Evolutionary conservation across 2,888 invertebrate genomes (phyloP).

Genomic region (Andrena bucephala): DNA sequence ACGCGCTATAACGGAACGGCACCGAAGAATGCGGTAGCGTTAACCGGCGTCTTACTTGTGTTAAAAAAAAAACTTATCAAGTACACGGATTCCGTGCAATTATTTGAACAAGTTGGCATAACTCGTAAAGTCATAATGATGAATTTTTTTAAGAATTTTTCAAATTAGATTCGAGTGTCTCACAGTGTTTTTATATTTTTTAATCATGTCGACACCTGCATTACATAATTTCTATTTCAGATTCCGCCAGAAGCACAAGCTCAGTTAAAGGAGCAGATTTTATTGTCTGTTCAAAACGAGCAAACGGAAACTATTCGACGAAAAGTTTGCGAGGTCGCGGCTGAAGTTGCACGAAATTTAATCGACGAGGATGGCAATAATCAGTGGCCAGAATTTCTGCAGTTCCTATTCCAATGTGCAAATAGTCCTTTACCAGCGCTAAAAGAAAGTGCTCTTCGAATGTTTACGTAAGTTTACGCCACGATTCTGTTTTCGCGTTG

Average conservation of each 20-base stretch:
- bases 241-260: constrained; percentile 93
- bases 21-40: too few species aligned
- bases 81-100: constrained; percentile 4
- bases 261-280: constrained; percentile 94
- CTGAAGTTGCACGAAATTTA: constrained; percentile 97
- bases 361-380: constrained; percentile 98
- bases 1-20: too few species aligned
- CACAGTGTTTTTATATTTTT: neutral
- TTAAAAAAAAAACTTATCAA: neutral
- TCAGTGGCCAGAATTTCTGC: constrained; percentile 98
- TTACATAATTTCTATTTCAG: constrained; percentile 79
- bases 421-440: constrained; percentile 92
- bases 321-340: constrained; percentile 97
- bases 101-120: too few species aligned
- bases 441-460: constrained; percentile 96
- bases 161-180: too few species aligned
- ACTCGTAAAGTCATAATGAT: too few species aligned
- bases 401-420: constrained; percentile 97
- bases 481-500: neutral
- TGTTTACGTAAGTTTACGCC: constrained; percentile 92
- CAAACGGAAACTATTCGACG: constrained; percentile 92
- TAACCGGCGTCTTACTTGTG: neutral
- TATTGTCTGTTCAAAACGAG: constrained; percentile 94
- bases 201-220: neutral
- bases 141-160: too few species aligned